Conservation (phyloP, 1,140 invertebrate species). For the Dendrolimus kikuchii region DNA sequence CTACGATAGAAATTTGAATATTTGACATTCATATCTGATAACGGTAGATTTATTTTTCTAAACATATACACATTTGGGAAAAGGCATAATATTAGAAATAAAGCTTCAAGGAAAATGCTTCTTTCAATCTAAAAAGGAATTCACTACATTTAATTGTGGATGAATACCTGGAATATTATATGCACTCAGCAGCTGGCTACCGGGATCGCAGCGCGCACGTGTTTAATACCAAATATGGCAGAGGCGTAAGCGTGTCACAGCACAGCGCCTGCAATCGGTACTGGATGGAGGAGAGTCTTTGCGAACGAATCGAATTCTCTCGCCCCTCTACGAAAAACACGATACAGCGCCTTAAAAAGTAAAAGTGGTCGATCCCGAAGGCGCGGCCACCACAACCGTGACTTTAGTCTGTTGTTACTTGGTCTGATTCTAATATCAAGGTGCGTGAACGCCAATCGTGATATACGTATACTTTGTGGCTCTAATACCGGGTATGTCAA, state of each 20-base stretch:
- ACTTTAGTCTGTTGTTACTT: conserved; percentile 17
- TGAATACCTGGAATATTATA: conserved; percentile 7
- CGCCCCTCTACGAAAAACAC: conserved; percentile 37
- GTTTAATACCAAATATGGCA: conserved; percentile 19
- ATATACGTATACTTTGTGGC: conserved; percentile 10
- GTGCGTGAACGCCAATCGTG: conserved; percentile 19
- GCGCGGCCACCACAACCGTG: conserved; percentile 38
- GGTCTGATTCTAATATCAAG: conserved; percentile 16
- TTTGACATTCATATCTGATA: no score
- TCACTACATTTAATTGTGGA: no score
- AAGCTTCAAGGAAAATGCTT: no score
- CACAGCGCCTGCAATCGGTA: conserved; percentile 33
- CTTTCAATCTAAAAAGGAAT: no score
- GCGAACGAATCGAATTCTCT: conserved; percentile 31
- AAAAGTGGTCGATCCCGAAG: conserved; percentile 61
- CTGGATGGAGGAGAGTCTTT: conserved; percentile 38
- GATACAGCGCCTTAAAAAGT: conserved; percentile 44
- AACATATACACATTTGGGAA: no score
- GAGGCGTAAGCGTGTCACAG: conserved; percentile 29
- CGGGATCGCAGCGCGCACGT: conserved; percentile 23
- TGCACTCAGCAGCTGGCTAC: conserved; percentile 3
- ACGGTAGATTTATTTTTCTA: no score
- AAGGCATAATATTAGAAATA: no score
- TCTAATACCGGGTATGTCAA: conserved; percentile 23
- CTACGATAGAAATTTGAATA: no score